Evolutionary conservation across 2,797 vertebrate species (phyloP).

Genomic region (Melanogrammus aeglefinus): DNA sequence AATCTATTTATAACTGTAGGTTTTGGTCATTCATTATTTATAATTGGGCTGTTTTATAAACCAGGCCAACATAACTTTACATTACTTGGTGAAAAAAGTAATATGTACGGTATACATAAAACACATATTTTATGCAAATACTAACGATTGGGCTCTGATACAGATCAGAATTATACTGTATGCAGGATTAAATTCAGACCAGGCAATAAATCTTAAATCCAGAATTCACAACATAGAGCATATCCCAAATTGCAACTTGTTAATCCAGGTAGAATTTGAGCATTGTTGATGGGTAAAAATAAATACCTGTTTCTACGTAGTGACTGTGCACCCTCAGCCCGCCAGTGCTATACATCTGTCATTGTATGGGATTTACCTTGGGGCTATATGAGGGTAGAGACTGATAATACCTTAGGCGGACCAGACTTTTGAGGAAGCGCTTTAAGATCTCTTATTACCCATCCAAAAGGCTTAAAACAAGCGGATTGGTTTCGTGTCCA

Average conservation of each 20-base stretch:
- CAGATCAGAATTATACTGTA: not conserved
- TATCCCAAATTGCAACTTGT: not conserved
- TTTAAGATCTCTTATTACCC: constrained; percentile 48
- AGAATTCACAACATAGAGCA: not conserved
- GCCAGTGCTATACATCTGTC: not conserved
- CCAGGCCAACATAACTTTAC: not conserved
- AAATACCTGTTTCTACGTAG: not conserved
- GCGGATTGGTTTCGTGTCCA: constrained; percentile 31
- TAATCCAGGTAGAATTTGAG: not conserved
- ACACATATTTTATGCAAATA: not conserved
- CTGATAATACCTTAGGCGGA: constrained; percentile 13
- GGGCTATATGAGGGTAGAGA: constrained; percentile 8
- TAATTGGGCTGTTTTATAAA: not conserved
- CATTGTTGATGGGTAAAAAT: not conserved
- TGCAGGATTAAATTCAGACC: not conserved
- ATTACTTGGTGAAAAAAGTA: not conserved
- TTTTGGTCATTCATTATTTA: not conserved
- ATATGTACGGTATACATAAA: not conserved
- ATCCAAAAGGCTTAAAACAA: constrained; percentile 26
- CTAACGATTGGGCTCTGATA: not conserved
- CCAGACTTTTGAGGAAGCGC: constrained; percentile 20
- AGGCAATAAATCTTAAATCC: not conserved
- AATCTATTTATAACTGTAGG: not conserved
- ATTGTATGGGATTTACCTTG: not conserved
- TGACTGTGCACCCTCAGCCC: not conserved